Percentiles rank a stretch among this genome's conserved stretches.
Evolutionary conservation across 1,140 invertebrate genomes (phyloP).

Genomic region (Panagrolaimus sp.): DNA sequence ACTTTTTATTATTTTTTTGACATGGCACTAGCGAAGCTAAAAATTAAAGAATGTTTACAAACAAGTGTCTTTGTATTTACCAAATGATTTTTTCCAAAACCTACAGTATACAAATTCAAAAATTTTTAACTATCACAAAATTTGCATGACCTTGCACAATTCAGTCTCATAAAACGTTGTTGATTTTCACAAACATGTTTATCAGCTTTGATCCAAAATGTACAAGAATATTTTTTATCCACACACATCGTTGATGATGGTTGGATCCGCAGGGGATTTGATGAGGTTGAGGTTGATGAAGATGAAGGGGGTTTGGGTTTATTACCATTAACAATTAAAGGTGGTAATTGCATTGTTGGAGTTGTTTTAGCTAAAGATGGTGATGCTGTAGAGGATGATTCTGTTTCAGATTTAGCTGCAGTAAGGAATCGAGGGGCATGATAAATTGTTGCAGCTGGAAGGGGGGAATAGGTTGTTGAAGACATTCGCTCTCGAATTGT

Average conservation of each 20-base stretch:
- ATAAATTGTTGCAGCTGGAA: background rate
- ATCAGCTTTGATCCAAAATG: conserved; percentile 23
- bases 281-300: background rate
- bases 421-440: conserved; percentile 5
- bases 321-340: background rate
- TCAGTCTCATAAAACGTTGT: conserved; percentile 12
- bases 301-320: background rate
- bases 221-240: conserved; percentile 20
- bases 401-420: background rate
- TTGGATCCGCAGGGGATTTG: background rate
- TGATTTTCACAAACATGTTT: conserved; percentile 14
- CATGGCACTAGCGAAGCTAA: too few relatives aligned
- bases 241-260: background rate
- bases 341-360: background rate
- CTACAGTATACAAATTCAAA: too few relatives aligned
- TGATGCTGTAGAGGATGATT: background rate
- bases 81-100: too few relatives aligned
- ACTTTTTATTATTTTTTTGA: too few relatives aligned
- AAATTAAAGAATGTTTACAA: too few relatives aligned
- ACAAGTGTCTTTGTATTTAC: too few relatives aligned
- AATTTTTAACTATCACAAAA: background rate
- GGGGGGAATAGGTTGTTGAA: background rate
- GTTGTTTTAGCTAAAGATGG: background rate
- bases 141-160: conserved; percentile 16
- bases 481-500: background rate